These are phyloP conservation scores for Ctenopoma kingsleyae DNA, from an alignment of 2,797 vertebrate species.

Conservation along the genomic window DNA sequence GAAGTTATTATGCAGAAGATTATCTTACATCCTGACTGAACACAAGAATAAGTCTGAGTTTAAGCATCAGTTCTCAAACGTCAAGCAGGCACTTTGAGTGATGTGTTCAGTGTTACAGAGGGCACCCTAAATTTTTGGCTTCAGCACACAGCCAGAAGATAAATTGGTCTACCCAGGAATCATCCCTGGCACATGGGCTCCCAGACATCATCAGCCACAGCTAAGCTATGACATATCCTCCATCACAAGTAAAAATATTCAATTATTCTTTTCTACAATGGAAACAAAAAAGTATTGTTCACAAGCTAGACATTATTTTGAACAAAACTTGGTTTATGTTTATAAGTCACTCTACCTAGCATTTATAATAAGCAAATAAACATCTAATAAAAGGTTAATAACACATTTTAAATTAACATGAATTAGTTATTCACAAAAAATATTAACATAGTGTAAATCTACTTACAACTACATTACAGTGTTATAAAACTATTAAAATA, in stretches of 20 bases:
- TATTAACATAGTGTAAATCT: too few species aligned
- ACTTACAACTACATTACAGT: too few species aligned
- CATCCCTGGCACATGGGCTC: conserved; percentile 24
- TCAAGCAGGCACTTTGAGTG: conserved; percentile 67
- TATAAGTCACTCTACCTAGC: too few species aligned
- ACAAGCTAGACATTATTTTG: conserved; percentile 9
- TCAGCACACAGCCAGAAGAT: conserved; percentile 34
- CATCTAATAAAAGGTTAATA: too few species aligned
- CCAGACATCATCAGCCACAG: conserved; percentile 39
- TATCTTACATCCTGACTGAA: conserved; percentile 62
- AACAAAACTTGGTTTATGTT: background rate
- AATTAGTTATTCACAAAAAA: too few species aligned
- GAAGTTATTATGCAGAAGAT: conserved; percentile 36
- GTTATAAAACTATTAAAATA: too few species aligned
- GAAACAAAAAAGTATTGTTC: conserved; percentile 29
- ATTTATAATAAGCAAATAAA: too few species aligned
- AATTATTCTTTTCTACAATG: conserved; percentile 6
- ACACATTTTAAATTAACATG: too few species aligned
- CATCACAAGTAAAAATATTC: conserved; percentile 28
- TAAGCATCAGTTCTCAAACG: conserved; percentile 60
- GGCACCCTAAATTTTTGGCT: conserved; percentile 48
- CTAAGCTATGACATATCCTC: conserved; percentile 39
- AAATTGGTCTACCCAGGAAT: conserved; percentile 33
- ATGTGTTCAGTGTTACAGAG: conserved; percentile 56
- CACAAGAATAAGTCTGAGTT: background rate